Base-by-base conservation (phyloP, 2,888 invertebrate genomes). In the Orthonevra nobilis region DNA sequence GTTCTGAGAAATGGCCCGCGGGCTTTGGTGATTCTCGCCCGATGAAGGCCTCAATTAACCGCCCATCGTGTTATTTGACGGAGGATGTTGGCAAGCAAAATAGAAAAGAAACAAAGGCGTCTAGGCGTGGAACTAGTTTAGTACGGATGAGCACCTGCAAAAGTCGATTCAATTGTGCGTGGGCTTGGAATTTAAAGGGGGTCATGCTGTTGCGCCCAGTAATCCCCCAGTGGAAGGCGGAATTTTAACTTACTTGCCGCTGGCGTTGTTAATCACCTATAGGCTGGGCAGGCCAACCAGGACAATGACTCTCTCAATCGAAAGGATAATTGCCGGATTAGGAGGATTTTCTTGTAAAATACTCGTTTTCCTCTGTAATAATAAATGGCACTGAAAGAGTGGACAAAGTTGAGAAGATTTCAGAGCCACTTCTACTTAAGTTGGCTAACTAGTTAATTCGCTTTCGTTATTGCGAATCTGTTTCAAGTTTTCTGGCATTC, bases 11-110 rank as follows among this genome's bases (percentile, higher is more conserved):
- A 66, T 36, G 26, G 36, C 28, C 60, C 38, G 32, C 48, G 40
- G 60, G 30, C n/a, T 50, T 44, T 48, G 10, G 64, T 48, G 23
- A 61, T 61, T 68, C 56, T 70, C 48, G 60, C 60, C 20, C 79
- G 79, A 56, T 81, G 74, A 81, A 81, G 63, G 74, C 81, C 44
- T 63, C 68, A 81, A 81, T 81, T 81, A 74, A 81, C 81, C 74
- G 68, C 81, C 81, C 81, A 81, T 81, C 52, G 81, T 44, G 73
- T 23, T 15, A 36, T 52, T 56, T 54, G 72, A 58, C 58, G 36
- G 14, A 15, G 19, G 56, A 44, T 44, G 28, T 30, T 23, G 12
- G 10, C 5, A 9, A 28, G 30, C n/a, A n/a, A n/a, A n/a, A n/a
- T n/a, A n/a, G n/a, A n/a, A n/a, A n/a, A n/a, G n/a, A 23, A 3